A percentile compares a stretch with the other conserved stretches of the same genome.
phyloP scores from a whole-genome alignment of 2,113 vertebrate genomes.

The Cavia aperea region DNA sequence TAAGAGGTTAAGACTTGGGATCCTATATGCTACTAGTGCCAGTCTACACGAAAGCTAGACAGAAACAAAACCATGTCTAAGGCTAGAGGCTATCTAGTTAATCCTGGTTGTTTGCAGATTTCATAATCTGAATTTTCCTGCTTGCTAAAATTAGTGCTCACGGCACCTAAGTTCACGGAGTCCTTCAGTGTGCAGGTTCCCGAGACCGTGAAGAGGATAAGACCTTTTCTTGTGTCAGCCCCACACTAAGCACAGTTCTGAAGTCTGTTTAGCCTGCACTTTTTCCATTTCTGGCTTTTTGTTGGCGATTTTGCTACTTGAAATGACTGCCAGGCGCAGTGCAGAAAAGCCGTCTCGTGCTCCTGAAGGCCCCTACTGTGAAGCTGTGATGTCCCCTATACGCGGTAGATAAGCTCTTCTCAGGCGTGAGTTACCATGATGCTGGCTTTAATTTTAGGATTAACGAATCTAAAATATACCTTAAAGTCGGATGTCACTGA shows the following conservation, averaged over 20 bases:
- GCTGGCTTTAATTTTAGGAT: background rate
- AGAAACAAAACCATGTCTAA: background rate
- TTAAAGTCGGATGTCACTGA: background rate
- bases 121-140: background rate
- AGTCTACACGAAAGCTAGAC: too few species aligned
- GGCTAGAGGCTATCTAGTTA: background rate
- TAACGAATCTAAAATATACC: background rate
- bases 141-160: background rate
- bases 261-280: fast-evolving
- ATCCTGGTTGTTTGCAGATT: background rate
- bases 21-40: background rate
- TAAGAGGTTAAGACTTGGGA: background rate
- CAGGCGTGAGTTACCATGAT: background rate
- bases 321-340: background rate
- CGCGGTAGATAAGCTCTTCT: too few species aligned
- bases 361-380: too few species aligned
- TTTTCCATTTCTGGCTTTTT: background rate
- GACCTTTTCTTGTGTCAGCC: background rate
- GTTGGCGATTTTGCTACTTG: background rate
- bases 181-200: fast-evolving
- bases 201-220: fast-evolving
- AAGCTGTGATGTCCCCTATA: fast-evolving
- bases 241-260: fast-evolving
- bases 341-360: background rate
- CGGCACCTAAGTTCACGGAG: too few species aligned